Base-by-base conservation (phyloP, 92 coral and sea anemone species). In the Muricea muricata region DNA sequence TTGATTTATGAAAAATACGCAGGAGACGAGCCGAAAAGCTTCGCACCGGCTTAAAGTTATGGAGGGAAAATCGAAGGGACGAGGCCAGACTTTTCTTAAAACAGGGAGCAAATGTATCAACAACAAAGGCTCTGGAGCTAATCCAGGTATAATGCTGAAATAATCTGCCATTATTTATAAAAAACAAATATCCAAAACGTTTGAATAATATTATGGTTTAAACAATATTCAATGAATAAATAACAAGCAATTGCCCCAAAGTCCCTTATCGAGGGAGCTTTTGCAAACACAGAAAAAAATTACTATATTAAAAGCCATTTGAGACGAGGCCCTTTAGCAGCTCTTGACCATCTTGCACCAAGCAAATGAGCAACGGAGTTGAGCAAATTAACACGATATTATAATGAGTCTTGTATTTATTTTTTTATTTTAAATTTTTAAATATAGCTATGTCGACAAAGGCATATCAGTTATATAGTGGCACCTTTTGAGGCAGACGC, bases 401-500 rank as follows among this genome's bases (percentile, higher is more conserved):
- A n/a, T n/a, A n/a, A n/a, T 28, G 48, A 18, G 48, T 3, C 21
- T 18, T 28, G 32, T 12, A 10, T 68, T 32, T 21, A 32, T 32
- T 68, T 68, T 39, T 68, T 46, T 15, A 30, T 34, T 34, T 31
- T 7, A 63, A 63, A 63, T 25, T 25, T 7, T 25, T 25, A 1
- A 2, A 63, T 21, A 13, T 69, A 69, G 75, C 20, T 31, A 31
- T 69, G 75, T 34, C 10, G 75, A 69, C 47, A 69, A 69, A 69
- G 46, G n/a, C 34, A 34, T 30, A 34, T 69, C 75, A 32, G 15
- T 32, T 41, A 69, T 31, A 69, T 69, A 7, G 28, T 69, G 75
- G 75, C 75, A 69, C 75, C 52, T 21, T 69, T 69, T 69, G 75
- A 35, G 23, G 75, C 75, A 13, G 75, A 69, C 35, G 75, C 75